Conservation (phyloP, 2,113 vertebrate species). For the Willisornis vidua region DNA sequence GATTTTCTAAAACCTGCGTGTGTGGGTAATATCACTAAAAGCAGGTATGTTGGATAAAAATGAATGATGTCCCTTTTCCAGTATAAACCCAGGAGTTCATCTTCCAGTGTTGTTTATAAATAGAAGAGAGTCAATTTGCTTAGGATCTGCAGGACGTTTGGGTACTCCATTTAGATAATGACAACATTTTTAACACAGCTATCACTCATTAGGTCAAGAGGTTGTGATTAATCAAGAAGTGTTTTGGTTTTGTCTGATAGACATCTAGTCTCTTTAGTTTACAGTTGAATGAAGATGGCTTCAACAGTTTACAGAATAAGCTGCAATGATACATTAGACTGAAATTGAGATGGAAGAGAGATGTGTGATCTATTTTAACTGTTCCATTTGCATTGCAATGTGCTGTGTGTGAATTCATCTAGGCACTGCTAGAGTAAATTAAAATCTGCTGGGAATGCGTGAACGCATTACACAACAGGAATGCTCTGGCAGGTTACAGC, state of each 20-base stretch:
- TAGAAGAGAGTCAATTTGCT: slow-evolving; percentile 78
- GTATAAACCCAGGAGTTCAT: slow-evolving; percentile 82
- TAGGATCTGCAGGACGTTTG: slow-evolving; percentile 63
- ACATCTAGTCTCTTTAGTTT: slow-evolving; percentile 89
- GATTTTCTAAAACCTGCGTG: slow-evolving; percentile 75
- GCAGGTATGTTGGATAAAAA: slow-evolving; percentile 84
- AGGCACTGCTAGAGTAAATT: slow-evolving; percentile 43
- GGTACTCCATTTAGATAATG: slow-evolving; percentile 83
- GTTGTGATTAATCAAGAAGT: slow-evolving; percentile 92
- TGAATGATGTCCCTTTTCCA: slow-evolving; percentile 78
- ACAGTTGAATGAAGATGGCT: slow-evolving; percentile 81
- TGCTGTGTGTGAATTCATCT: slow-evolving; percentile 31
- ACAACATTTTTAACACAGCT: slow-evolving; percentile 82
- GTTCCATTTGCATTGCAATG: slow-evolving; percentile 74
- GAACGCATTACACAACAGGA: slow-evolving; percentile 6
- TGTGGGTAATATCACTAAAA: slow-evolving; percentile 83
- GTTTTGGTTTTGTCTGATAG: slow-evolving; percentile 90
- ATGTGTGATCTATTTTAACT: slow-evolving; percentile 76
- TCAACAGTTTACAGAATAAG: slow-evolving; percentile 87
- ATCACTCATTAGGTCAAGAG: slow-evolving; percentile 86
- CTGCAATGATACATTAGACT: slow-evolving; percentile 82
- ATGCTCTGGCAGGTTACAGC: not conserved
- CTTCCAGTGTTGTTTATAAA: slow-evolving; percentile 83
- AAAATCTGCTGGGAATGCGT: slow-evolving; percentile 44
- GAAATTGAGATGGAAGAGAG: slow-evolving; percentile 62